Base-by-base conservation (phyloP, 1,140 invertebrate genomes). In the Euura lappo region DNA sequence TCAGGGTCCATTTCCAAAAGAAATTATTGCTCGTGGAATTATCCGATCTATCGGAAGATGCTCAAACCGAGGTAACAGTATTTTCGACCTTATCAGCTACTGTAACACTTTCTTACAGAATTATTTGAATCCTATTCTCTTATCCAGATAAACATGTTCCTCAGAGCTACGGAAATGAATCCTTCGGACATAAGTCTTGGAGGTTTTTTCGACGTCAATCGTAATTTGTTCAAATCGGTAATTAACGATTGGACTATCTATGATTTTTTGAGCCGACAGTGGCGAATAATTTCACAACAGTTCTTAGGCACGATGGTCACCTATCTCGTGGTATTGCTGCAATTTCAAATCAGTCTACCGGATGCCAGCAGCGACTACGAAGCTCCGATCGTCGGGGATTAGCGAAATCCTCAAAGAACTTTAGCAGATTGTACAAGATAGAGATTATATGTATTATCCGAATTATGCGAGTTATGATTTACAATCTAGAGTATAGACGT, bases 331-430 rank as follows among this genome's bases (percentile, higher is more conserved):
- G 92, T 93, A 3, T 77, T 93, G 64, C 83, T 93, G 45, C 92
- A 93, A 80, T 93, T 93, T 83, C 92, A 93, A 86, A 93, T 93
- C 64, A 92, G 91, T 77, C 91, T 93, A 75, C 92, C 92, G 6
- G 90, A 90, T 74, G 88, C 89, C 13, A 45, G 4, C 7, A 44
- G 44, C 8, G 3, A 11, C 66, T 4, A 68, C 8, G 42, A 68
- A 10, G 66, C 66, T 8, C 11, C 66, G 44, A 8, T 68, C 28
- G 28, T 28, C 1, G 28, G 28, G 66, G 66, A 68, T 68, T 60
- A 60, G 51, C 13, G 13, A 60, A 60, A 60, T 3, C 28, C 28
- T 28, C 28, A 28, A 28, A 28, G 28, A 28, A 28, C 28, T 28
- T 28, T 28, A 28, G 28, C 28, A 28, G 28, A 28, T 28, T 28